Evolutionary conservation across 2,888 invertebrate genomes (phyloP).

Genomic region (Microchrysa polita): DNA sequence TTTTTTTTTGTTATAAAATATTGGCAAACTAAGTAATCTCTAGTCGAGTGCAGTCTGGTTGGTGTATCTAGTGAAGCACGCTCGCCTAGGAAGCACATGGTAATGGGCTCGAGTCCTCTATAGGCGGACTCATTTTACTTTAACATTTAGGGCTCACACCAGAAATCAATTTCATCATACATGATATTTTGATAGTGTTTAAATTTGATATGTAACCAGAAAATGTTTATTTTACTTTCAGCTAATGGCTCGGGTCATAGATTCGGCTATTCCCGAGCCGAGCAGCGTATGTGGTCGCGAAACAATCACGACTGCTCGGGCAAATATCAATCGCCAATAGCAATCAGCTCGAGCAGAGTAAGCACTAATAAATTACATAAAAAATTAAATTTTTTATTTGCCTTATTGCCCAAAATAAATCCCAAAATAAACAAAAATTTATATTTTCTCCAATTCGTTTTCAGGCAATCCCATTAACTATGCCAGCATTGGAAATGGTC

Average conservation of each 20-base stretch:
- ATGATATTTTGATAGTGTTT: not conserved
- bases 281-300: conserved; percentile 73
- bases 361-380: too few species aligned
- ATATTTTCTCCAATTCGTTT: not conserved
- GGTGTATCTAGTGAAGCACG: too few species aligned
- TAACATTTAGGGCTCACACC: too few species aligned
- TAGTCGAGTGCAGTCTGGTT: too few species aligned
- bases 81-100: too few species aligned
- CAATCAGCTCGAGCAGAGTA: conserved; percentile 68
- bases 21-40: too few species aligned
- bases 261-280: conserved; percentile 72
- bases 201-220: not conserved
- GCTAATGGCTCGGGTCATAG: conserved; percentile 57
- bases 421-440: not conserved
- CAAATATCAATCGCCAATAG: conserved; percentile 74
- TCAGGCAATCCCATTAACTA: conserved; percentile 71
- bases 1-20: too few species aligned
- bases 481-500: conserved; percentile 77
- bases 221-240: conserved; percentile 29
- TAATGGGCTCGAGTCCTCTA: too few species aligned
- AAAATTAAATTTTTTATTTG: conserved; percentile 46
- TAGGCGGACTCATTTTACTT: too few species aligned
- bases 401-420: not conserved
- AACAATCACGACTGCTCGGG: conserved; percentile 73
- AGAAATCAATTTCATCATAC: not conserved